phyloP scores from a whole-genome alignment of 2,113 vertebrate genomes.

The Nothocercus julius region DNA sequence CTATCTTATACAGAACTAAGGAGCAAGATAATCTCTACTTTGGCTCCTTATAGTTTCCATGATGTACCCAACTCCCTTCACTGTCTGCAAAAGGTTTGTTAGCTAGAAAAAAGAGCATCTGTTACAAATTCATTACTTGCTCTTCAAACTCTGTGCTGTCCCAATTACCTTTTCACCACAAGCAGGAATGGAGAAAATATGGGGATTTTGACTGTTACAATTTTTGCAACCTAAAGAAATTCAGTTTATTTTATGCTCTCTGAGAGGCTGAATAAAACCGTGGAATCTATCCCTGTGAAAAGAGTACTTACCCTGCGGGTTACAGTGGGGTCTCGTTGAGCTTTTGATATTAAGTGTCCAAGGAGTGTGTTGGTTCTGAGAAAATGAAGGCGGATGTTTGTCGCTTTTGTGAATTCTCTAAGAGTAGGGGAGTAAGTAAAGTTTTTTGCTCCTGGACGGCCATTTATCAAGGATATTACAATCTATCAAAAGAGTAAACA shows the following conservation, averaged over 20 bases:
- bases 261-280: neutral
- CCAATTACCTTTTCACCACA: neutral
- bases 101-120: neutral
- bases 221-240: neutral
- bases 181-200: neutral
- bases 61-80: neutral
- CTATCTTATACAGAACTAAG: neutral
- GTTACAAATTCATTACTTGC: neutral
- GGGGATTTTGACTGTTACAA: neutral
- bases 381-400: constrained; percentile 89
- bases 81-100: neutral
- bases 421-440: constrained; percentile 86
- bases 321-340: constrained; percentile 88
- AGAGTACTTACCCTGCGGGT: constrained; percentile 85
- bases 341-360: constrained; percentile 92
- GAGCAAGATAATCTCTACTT: neutral
- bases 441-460: constrained; percentile 87
- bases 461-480: constrained; percentile 90
- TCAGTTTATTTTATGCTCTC: neutral
- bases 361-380: constrained; percentile 90
- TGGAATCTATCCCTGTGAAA: neutral
- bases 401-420: constrained; percentile 90
- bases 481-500: constrained; percentile 74
- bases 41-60: neutral
- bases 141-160: neutral